Evolutionary conservation across 2,888 invertebrate genomes (phyloP), one percentile per base, ranked within the genome.

Genomic region (Steinernema hermaphroditum): DNA sequence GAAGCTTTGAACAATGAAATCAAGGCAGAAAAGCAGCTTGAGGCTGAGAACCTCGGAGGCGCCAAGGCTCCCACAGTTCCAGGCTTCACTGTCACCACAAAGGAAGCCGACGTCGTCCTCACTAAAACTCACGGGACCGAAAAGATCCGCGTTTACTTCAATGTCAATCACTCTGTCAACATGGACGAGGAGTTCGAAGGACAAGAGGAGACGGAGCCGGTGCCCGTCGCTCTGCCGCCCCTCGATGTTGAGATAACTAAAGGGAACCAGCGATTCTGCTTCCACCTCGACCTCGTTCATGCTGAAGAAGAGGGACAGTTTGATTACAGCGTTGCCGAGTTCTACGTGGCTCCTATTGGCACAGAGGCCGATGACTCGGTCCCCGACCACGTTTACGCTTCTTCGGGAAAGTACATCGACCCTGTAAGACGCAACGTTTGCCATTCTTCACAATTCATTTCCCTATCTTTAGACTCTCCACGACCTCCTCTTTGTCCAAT

Each of bases 1-100:
- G 93, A 94, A 86, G 96, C 96, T 87, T 89, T 97, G 32, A 92
- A 92, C 0, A 94, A 96, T 85, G 96, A 97, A 89, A 96, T 97
- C 77, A 90, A 92, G 32, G 92, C 93, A 0, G 96, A 96, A 87
- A 92, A 92, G 81, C 71, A 80, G 54, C 71, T 84, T 70, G 83
- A 82, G 71, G 76, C 75, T 9, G 79, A 83, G 32, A 84, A 82
- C 69, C 76, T 84, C 50, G 80, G 81, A 37, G 82, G 84, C 24
- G 49, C 78, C 29, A 72, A 77, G n/a, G 73, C 94, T 0, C 90
- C 91, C 0, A 91, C 92, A 76, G 86, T 96, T 27, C 92, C 92
- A 27, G 94, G 93, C 0, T 96, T 96, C 87, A 89, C 91, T 72
- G 91, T 94, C 0, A 91, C 91, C 72, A 89, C 92, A 0, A 90